Conservation (phyloP, 2,113 vertebrate genomes). For the Ploceus nigricollis region DNA sequence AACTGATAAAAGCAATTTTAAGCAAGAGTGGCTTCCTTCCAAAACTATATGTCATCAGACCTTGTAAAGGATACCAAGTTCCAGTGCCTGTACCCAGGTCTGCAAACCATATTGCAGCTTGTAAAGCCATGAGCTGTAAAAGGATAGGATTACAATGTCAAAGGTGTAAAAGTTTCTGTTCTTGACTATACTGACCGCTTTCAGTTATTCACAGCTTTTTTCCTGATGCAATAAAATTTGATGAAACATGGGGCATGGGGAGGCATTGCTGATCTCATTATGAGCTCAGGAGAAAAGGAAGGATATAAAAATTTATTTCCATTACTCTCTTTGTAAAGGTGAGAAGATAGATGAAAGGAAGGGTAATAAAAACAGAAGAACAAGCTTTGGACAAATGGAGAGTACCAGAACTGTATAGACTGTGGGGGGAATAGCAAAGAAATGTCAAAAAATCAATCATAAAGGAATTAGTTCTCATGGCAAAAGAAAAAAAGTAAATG, state of each 20-base stretch:
- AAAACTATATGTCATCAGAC: not conserved
- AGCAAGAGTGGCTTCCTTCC: not conserved
- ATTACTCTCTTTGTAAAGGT: not conserved
- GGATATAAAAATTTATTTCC: conserved; percentile 9
- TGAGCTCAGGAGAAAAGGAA: not conserved
- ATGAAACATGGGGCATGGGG: not conserved
- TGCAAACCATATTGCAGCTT: not conserved
- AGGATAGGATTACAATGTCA: not conserved
- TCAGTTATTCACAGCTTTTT: not conserved
- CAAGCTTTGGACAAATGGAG: not conserved
- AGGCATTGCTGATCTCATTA: not conserved
- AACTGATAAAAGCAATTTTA: not conserved
- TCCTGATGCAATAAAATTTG: conserved; percentile 1
- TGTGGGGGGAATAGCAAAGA: not conserved
- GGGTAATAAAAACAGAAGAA: not conserved
- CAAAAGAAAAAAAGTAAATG: not conserved
- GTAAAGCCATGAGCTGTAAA: not conserved
- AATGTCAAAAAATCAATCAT: not conserved
- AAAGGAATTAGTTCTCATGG: not conserved
- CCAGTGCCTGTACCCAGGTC: not conserved
- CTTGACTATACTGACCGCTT: not conserved
- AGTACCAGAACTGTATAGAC: not conserved
- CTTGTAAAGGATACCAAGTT: not conserved
- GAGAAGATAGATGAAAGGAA: conserved; percentile 15
- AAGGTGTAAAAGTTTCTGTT: not conserved